These are phyloP conservation scores for Siderastrea siderea DNA, from an alignment of 92 coral and sea anemone species.

Conservation along the genomic window DNA sequence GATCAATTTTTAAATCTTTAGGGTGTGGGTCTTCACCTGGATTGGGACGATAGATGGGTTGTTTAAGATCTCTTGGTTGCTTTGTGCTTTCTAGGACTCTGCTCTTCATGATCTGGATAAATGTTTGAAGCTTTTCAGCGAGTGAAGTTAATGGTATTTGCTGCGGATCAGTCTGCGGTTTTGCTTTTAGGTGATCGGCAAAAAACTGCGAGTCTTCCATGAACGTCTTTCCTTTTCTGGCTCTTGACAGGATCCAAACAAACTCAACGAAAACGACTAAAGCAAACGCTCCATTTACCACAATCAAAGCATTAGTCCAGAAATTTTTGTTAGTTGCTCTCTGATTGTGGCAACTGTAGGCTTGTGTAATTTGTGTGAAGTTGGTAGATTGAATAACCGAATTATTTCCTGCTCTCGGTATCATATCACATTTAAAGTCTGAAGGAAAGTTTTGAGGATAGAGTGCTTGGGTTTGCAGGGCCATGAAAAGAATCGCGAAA, in stretches of 20 bases:
- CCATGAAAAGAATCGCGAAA: not conserved
- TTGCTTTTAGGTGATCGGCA: not conserved
- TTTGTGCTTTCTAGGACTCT: not conserved
- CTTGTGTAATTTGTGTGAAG: not conserved
- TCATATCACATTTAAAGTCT: not conserved
- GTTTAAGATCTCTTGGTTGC: not conserved
- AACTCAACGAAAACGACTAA: not conserved
- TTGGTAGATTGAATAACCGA: not conserved
- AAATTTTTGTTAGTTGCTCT: too few species aligned
- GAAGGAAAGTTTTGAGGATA: not conserved
- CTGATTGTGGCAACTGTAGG: not conserved
- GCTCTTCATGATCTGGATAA: not conserved
- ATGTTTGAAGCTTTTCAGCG: not conserved
- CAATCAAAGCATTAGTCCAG: too few species aligned
- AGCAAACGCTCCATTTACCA: not conserved
- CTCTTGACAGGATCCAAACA: not conserved
- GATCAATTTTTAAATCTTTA: not conserved
- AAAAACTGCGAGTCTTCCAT: not conserved
- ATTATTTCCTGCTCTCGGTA: not conserved
- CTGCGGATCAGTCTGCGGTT: not conserved
- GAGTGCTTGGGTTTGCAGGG: constrained; percentile 5
- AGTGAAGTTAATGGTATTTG: not conserved
- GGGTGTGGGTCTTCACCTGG: not conserved
- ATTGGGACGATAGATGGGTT: not conserved
- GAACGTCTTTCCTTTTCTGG: not conserved